Base-by-base conservation (phyloP, 2,113 vertebrate genomes). In the Morone saxatilis region DNA sequence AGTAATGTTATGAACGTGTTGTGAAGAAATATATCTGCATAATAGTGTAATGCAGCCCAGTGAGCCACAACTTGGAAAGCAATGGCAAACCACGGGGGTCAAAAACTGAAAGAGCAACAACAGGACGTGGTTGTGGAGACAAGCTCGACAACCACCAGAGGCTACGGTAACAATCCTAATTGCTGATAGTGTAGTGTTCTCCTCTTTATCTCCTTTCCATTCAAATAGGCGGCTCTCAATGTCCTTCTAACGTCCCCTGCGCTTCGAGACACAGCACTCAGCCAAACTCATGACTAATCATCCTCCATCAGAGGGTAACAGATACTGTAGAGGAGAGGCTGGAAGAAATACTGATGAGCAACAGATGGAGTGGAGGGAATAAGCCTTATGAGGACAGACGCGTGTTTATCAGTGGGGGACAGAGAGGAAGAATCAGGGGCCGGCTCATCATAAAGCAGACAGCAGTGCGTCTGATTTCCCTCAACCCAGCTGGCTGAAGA, bases 271-370 rank as follows among this genome's bases (percentile, higher is more conserved):
- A 65, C 43, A 66, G 65, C 69, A 4, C 7, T 20, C 63, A 76
- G 89, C 65, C 86, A 80, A 78, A 72, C 63, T 68, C 69, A 22
- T 68, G 71, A 86, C 82, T 88, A 86, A 83, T 73, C 47, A 2
- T 61, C 70, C 70, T 84, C 56, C 63, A 74, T 83, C 73, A 73
- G 74, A 80, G 14, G 41, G 61, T 20, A 80, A 86, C 41, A 69
- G 53, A 87, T 62, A 83, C 13, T 13, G 53, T 62, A 60, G 54
- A 76, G 51, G 43, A 59, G 54, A 71, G 53, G 67, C 40, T 72
- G 74, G 59, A 78, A 45, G 69, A 80, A 81, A 86, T 69, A 75
- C 61, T 80, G 76, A 81, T 79, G 71, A 91, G 70, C 71, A 81
- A 63, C 71, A 89, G 71, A 85, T 71, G 79, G 57, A 86, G 69